These are phyloP conservation scores for Drosophila testacea DNA, from an alignment of 2,888 invertebrate genomes.

Conservation along the genomic window DNA sequence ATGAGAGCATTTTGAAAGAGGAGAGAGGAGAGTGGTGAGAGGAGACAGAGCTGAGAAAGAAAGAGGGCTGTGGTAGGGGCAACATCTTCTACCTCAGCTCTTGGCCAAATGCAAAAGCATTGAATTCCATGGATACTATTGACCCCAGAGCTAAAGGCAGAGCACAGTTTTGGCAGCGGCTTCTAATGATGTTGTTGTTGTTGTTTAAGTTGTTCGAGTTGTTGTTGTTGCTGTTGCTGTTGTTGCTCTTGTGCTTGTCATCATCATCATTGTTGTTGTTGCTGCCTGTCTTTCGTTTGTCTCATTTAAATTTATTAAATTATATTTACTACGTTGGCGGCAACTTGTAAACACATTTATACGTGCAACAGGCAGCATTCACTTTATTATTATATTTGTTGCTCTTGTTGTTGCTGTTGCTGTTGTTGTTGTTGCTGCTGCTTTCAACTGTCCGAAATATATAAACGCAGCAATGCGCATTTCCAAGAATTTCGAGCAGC, in stretches of 20 bases:
- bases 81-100: constrained; percentile 58
- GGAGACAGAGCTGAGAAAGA: constrained; percentile 1
- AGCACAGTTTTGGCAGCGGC: constrained; percentile 57
- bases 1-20: constrained; percentile 50
- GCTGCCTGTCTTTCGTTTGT: constrained; percentile 53
- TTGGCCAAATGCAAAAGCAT: constrained; percentile 75
- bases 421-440: constrained; percentile 36
- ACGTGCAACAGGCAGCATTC: constrained; percentile 36
- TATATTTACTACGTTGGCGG: constrained; percentile 57
- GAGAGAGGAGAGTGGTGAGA: constrained; percentile 16
- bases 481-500: constrained; percentile 80
- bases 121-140: constrained; percentile 79
- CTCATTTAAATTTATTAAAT: constrained; percentile 78
- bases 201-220: constrained; percentile 47
- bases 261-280: constrained; percentile 27
- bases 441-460: constrained; percentile 41
- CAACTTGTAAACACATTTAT: constrained; percentile 41
- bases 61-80: constrained; percentile 18
- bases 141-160: constrained; percentile 67
- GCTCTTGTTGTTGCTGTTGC: constrained; percentile 21
- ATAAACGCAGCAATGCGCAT: constrained; percentile 53
- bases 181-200: constrained; percentile 60
- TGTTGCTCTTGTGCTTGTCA: constrained; percentile 33
- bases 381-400: constrained; percentile 18
- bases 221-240: constrained; percentile 38